phyloP scores from a whole-genome alignment of 2,888 invertebrate species.

The Dicyrtomina minuta region DNA sequence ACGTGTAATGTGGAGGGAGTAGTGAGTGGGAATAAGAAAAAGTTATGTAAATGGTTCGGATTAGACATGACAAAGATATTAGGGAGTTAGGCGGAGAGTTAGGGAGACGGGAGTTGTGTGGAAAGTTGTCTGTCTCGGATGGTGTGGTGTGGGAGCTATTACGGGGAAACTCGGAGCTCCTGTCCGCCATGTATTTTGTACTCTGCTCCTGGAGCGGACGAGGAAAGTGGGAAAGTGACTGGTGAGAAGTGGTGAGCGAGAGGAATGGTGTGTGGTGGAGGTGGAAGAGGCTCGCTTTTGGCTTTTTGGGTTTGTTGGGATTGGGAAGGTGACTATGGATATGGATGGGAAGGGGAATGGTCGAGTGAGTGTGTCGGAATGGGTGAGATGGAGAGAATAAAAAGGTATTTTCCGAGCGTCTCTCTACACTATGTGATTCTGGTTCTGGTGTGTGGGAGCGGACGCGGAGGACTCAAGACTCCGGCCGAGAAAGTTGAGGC shows the following conservation, averaged over 20 bases:
- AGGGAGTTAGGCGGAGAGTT: background rate
- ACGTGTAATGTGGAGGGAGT: background rate
- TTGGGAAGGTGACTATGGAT: constrained; percentile 3
- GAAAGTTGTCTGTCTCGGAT: too few relatives aligned
- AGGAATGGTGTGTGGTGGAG: too few relatives aligned
- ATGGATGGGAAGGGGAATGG: background rate
- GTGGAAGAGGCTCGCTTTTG: too few relatives aligned
- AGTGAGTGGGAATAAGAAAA: background rate
- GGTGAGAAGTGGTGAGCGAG: too few relatives aligned
- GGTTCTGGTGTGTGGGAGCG: too few relatives aligned
- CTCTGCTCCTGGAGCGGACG: too few relatives aligned
- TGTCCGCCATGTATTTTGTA: too few relatives aligned
- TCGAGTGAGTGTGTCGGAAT: constrained; percentile 9
- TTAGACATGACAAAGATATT: background rate
- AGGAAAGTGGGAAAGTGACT: too few relatives aligned
- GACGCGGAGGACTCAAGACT: too few relatives aligned
- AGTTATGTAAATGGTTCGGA: background rate
- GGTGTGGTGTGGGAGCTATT: constrained; percentile 2
- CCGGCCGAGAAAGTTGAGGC: background rate
- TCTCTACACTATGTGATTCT: too few relatives aligned
- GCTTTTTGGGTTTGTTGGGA: background rate
- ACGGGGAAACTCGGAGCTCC: background rate
- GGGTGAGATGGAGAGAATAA: too few relatives aligned
- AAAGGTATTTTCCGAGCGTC: too few relatives aligned
- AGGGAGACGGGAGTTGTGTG: background rate